phyloP scores from a whole-genome alignment of 2,797 vertebrate species.

The Peromyscus nudipes region DNA sequence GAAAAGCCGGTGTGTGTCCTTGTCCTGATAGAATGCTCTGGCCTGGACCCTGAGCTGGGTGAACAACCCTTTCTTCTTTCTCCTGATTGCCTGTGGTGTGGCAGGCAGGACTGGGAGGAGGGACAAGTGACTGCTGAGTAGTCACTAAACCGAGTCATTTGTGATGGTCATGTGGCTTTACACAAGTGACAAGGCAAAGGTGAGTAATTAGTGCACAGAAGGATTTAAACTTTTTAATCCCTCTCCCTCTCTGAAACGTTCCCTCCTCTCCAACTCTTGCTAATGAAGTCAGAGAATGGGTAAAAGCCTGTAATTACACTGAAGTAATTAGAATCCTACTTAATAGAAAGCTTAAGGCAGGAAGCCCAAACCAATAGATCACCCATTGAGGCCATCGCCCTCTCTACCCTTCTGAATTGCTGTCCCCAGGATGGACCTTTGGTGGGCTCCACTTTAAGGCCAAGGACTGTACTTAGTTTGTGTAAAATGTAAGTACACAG shows the following conservation, averaged over 20 bases:
- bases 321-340: slow-evolving; percentile 82
- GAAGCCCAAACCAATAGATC: slow-evolving; percentile 73
- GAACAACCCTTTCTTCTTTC: neutral
- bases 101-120: neutral
- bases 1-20: neutral
- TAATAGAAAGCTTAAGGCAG: slow-evolving; percentile 72
- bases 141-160: slow-evolving; percentile 63
- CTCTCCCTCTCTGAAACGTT: slow-evolving; percentile 66
- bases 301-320: slow-evolving; percentile 78
- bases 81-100: neutral
- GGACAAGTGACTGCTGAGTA: slow-evolving; percentile 64
- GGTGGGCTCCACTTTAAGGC: slow-evolving; percentile 38
- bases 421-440: slow-evolving; percentile 33
- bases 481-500: slow-evolving; percentile 48
- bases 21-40: slow-evolving; percentile 12
- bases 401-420: slow-evolving; percentile 20
- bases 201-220: slow-evolving; percentile 74
- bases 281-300: slow-evolving; percentile 78
- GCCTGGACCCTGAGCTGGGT: neutral
- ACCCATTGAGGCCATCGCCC: neutral
- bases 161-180: slow-evolving; percentile 59
- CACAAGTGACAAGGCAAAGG: slow-evolving; percentile 63
- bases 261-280: slow-evolving; percentile 37
- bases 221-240: slow-evolving; percentile 50
- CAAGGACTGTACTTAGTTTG: slow-evolving; percentile 66